Base-by-base conservation (phyloP, 2,113 vertebrate genomes). In the Rhinolophus sinicus region DNA sequence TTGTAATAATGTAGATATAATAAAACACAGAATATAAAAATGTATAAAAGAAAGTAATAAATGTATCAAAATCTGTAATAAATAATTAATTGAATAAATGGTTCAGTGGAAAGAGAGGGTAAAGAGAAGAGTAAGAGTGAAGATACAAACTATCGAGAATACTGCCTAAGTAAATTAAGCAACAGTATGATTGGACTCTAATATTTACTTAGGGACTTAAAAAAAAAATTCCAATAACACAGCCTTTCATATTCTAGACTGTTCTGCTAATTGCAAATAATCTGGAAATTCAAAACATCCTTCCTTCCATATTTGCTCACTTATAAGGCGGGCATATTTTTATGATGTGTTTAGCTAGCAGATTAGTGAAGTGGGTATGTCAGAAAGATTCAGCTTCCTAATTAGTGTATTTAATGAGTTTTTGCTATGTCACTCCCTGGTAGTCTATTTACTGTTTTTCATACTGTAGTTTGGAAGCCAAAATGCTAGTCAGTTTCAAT, bases 401-500 rank as follows among this genome's bases (percentile, higher is more conserved):
- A 97, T 95, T 97, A 90, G 44, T 1, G 0, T 75, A 90, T 94
- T 97, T 93, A 96, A 97, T 93, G 89, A 93, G 76, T 70, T 96
- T 96, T 90, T 97, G 52, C 82, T 94, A 19, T 88, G 94, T 90
- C 92, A 97, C 44, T 93, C 33, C 69, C 35, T 88, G 33, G 64
- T 52, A 88, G 65, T 96, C 64, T 93, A 54, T 88, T 97, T 90
- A 75, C 33, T 19, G 15, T 78, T 87, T 93, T 93, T 50, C 15
- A 91, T 60, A 47, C 47, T 69, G 3, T 60, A 60, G 58, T 64
- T 93, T 60, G n/a, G 58, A 97, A 81, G 35, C 58, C 44, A 88
- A 81, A 93, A 93, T 84, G 81, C n/a, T 80, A 70, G 44, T 88
- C 50, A 28, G 1, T 50, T 93, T 75, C 70, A 95, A 58, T 89